These are phyloP conservation scores for Styela clava DNA, from an alignment of 23 tunicate species.

Conservation along the genomic window DNA sequence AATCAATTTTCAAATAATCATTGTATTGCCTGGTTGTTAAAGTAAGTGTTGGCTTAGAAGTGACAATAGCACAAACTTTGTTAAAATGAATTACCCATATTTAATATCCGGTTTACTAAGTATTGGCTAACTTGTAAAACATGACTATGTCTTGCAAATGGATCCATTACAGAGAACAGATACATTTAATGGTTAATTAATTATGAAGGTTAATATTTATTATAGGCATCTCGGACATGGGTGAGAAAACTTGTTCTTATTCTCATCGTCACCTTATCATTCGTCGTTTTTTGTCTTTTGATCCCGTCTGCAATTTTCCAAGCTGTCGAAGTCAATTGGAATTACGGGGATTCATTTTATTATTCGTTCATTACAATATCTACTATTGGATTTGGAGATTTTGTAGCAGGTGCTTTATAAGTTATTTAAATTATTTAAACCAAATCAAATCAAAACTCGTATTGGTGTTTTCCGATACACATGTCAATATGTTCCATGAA, in stretches of 20 bases:
- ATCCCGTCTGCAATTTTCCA: slow-evolving; percentile 59
- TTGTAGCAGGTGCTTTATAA: slow-evolving; percentile 65
- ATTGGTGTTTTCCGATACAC: not conserved
- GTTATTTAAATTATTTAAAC: not conserved
- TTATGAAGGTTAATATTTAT: too few species aligned
- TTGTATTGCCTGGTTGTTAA: not conserved
- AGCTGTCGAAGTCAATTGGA: slow-evolving; percentile 68
- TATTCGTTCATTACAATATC: slow-evolving; percentile 76
- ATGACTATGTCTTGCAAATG: too few species aligned
- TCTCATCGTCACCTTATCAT: not conserved
- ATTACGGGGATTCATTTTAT: slow-evolving; percentile 64
- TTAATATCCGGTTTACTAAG: too few species aligned
- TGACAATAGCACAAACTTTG: too few species aligned
- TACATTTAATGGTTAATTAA: too few species aligned
- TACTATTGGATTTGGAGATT: slow-evolving; percentile 90
- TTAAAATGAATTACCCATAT: too few species aligned
- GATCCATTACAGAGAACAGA: too few species aligned
- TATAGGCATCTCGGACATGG: slow-evolving; percentile 14
- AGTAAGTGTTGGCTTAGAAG: too few species aligned
- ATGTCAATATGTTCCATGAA: too few species aligned
- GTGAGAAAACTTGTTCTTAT: slow-evolving; percentile 33
- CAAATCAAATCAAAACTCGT: not conserved
- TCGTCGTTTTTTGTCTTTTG: slow-evolving; percentile 47
- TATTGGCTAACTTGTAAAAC: too few species aligned
- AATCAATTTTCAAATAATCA: not conserved